These are phyloP conservation scores for Triplophysa rosa DNA, from an alignment of 2,113 vertebrate species.

Conservation along the genomic window DNA sequence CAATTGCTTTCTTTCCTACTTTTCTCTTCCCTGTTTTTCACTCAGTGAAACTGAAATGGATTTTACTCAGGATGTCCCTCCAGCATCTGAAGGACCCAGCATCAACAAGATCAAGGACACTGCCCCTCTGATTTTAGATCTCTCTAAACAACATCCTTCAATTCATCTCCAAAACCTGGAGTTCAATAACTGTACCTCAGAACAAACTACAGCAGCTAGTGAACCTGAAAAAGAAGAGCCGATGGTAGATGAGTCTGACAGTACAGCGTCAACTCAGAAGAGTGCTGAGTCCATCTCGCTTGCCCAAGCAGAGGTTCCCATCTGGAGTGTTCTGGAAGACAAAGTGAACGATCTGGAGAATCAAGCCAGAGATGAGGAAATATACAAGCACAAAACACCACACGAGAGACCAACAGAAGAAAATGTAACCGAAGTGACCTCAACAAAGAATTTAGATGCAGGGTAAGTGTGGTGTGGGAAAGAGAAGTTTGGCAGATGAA, in stretches of 20 bases:
- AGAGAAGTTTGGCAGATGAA: conserved; percentile 26
- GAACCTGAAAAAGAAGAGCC: background rate
- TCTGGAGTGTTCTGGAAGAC: conserved; percentile 68
- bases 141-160: conserved; percentile 3
- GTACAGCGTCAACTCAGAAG: background rate
- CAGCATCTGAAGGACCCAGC: background rate
- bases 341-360: conserved; percentile 55
- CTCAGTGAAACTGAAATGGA: conserved; percentile 31
- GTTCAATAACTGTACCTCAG: background rate
- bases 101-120: background rate
- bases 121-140: background rate
- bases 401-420: conserved; percentile 27
- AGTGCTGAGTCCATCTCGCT: conserved; percentile 23
- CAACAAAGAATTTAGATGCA: conserved; percentile 52
- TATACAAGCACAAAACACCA: conserved; percentile 35
- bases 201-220: conserved; percentile 7
- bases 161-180: conserved; percentile 28
- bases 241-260: background rate
- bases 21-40: conserved; percentile 14
- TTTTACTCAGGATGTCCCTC: background rate
- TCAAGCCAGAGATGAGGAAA: conserved; percentile 47
- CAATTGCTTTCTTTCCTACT: conserved; percentile 13
- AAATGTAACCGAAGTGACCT: conserved; percentile 22
- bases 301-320: conserved; percentile 62
- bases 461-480: conserved; percentile 63